Evolutionary conservation across 2,888 invertebrate species (phyloP).

Genomic region (Sesia bembeciformis): DNA sequence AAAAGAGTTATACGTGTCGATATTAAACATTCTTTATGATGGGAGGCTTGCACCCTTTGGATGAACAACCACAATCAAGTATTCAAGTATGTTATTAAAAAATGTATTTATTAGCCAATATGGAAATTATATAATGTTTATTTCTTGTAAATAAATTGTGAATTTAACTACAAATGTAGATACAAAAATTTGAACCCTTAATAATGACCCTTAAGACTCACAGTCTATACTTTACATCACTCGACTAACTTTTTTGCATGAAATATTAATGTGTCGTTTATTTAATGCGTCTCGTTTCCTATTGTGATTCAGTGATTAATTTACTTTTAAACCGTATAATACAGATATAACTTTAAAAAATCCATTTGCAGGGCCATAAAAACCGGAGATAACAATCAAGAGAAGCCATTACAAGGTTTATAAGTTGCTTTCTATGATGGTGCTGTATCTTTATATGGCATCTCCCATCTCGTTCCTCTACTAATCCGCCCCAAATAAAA

Average conservation of each 20-base stretch:
- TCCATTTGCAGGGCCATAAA: conserved; percentile 62
- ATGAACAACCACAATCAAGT: no score
- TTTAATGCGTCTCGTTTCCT: not conserved
- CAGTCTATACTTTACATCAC: not conserved
- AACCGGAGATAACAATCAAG: conserved; percentile 55
- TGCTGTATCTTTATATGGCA: conserved; percentile 54
- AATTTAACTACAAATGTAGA: no score
- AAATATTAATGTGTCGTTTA: not conserved
- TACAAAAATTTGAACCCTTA: no score
- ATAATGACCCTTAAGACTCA: no score
- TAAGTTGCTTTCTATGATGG: conserved; percentile 46
- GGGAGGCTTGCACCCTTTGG: no score
- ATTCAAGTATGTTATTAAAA: no score
- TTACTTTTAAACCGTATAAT: conserved; percentile 30
- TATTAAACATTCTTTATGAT: no score
- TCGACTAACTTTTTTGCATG: not conserved
- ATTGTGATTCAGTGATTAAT: conserved; percentile 29
- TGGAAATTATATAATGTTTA: no score
- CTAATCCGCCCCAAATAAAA: conserved; percentile 21
- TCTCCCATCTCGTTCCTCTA: conserved; percentile 40
- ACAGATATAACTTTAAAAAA: conserved; percentile 57
- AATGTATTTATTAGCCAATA: no score
- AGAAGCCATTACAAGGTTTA: conserved; percentile 53
- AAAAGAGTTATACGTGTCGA: no score
- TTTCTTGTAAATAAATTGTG: no score